phyloP scores from a whole-genome alignment of 2,113 vertebrate genomes.

The Gila orcuttii region DNA sequence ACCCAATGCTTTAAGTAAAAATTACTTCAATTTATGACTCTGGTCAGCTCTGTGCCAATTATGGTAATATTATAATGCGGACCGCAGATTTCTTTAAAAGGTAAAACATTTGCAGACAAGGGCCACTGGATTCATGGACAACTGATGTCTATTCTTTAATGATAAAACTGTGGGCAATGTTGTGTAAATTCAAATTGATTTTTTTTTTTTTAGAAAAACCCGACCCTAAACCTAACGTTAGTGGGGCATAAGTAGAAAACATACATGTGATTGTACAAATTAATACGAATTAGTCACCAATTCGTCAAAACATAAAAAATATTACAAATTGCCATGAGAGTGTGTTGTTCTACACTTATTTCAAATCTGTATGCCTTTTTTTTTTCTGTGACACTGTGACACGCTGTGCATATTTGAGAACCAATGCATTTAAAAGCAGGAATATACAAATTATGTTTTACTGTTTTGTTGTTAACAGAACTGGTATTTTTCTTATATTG shows the following conservation, averaged over 20 bases:
- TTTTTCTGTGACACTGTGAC: too few relatives aligned
- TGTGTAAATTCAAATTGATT: too few relatives aligned
- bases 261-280: too few relatives aligned
- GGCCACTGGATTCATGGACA: not conserved
- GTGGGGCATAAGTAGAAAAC: too few relatives aligned
- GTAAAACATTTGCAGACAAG: not conserved
- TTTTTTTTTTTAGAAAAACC: too few relatives aligned
- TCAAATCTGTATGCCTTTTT: too few relatives aligned
- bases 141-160: not conserved
- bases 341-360: too few relatives aligned
- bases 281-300: too few relatives aligned
- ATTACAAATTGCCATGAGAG: too few relatives aligned
- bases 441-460: not conserved
- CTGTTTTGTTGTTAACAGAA: not conserved
- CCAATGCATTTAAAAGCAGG: not conserved
- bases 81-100: slow-evolving; percentile 22
- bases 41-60: slow-evolving; percentile 7
- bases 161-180: too few relatives aligned
- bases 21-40: not conserved
- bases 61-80: not conserved
- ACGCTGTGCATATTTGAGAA: not conserved
- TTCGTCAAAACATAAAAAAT: too few relatives aligned
- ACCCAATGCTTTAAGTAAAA: not conserved
- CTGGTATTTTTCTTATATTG: not conserved
- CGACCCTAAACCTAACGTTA: too few relatives aligned